Conservation (phyloP, 2,888 invertebrate species). For the Saturnia pavonia region DNA sequence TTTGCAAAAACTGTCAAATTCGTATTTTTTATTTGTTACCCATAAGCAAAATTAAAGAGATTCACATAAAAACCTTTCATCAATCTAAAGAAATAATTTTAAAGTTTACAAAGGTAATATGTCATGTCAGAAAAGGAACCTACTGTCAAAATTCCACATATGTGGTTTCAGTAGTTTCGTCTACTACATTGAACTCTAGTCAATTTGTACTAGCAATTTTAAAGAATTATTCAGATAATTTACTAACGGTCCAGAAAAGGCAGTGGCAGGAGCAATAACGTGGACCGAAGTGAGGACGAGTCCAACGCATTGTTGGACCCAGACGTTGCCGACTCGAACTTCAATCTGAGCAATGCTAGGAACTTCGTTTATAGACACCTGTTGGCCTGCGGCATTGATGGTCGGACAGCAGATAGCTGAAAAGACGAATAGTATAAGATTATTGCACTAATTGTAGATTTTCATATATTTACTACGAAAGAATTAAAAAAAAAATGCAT, state of each 20-base stretch:
- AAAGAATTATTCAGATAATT: not conserved
- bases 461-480: not conserved
- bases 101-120: too few relatives aligned
- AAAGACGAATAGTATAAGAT: slow-evolving; percentile 6
- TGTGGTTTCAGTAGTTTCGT: not conserved
- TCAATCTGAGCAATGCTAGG: slow-evolving; percentile 36
- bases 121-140: too few relatives aligned
- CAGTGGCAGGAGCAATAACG: slow-evolving; percentile 33
- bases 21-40: not conserved
- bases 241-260: slow-evolving; percentile 36
- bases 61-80: too few relatives aligned
- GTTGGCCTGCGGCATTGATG: slow-evolving; percentile 25
- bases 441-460: too few relatives aligned
- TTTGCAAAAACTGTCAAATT: not conserved
- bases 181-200: not conserved
- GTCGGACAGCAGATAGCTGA: slow-evolving; percentile 30
- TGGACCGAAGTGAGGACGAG: slow-evolving; percentile 31
- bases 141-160: not conserved
- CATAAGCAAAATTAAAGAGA: too few relatives aligned
- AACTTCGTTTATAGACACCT: slow-evolving; percentile 22
- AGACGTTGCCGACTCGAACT: slow-evolving; percentile 16
- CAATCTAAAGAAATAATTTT: too few relatives aligned
- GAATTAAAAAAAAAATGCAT: not conserved
- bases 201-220: not conserved
- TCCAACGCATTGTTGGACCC: slow-evolving; percentile 34